Percentiles rank a stretch among this genome's conserved stretches.
Conservation (phyloP, 2,797 vertebrate species). For the Erethizon dorsatum region DNA sequence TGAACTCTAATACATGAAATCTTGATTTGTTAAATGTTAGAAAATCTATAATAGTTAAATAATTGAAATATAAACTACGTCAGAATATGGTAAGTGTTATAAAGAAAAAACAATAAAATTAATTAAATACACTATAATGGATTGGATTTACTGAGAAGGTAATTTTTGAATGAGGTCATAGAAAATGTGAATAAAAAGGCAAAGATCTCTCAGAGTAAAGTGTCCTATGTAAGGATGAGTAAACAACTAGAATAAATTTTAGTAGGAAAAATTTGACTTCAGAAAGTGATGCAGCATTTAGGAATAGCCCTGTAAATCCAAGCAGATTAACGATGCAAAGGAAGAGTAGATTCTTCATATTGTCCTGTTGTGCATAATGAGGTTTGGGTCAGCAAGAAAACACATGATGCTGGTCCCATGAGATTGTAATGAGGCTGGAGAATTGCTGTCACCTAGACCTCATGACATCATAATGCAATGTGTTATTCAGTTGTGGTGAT, state of each 20-base stretch:
- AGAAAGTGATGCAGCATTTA: not conserved
- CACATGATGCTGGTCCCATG: not conserved
- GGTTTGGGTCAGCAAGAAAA: not conserved
- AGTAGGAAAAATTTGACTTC: not conserved
- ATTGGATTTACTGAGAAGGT: not conserved
- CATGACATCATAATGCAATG: not conserved
- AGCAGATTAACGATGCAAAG: not conserved
- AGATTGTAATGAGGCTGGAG: not conserved
- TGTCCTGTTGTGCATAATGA: not conserved
- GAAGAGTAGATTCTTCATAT: not conserved
- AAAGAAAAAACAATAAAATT: not conserved
- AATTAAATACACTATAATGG: not conserved
- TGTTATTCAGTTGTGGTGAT: not conserved
- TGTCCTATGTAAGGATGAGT: not conserved
- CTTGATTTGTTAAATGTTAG: not conserved
- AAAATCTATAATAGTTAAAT: not conserved
- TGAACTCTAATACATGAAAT: not conserved
- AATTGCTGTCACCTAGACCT: not conserved
- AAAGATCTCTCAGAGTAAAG: not conserved
- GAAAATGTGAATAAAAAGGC: not conserved
- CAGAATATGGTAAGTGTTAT: not conserved
- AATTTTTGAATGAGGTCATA: not conserved
- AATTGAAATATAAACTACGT: not conserved
- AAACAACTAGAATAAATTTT: not conserved
- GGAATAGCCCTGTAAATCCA: not conserved